phyloP scores from a whole-genome alignment of 2,888 invertebrate species.

The Hyposoter didymator region DNA sequence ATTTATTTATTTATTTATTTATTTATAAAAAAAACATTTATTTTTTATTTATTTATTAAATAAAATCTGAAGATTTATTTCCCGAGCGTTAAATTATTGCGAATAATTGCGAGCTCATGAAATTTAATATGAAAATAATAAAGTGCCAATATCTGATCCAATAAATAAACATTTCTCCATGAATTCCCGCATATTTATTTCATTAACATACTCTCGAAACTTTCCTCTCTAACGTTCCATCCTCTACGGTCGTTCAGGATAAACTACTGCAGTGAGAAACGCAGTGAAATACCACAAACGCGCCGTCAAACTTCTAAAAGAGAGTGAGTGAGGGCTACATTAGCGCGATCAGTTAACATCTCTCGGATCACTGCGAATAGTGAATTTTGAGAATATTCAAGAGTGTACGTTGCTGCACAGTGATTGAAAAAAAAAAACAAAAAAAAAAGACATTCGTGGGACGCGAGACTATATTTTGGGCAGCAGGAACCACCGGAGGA shows the following conservation, averaged over 20 bases:
- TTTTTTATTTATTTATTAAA: too few relatives aligned
- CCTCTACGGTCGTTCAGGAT: slow-evolving; percentile 36
- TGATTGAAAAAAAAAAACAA: neutral
- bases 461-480: neutral
- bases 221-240: slow-evolving; percentile 14
- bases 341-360: slow-evolving; percentile 35
- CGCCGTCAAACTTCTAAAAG: slow-evolving; percentile 32
- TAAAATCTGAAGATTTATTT: too few relatives aligned
- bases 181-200: too few relatives aligned
- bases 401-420: neutral
- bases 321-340: slow-evolving; percentile 33
- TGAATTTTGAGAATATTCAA: neutral
- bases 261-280: slow-evolving; percentile 65
- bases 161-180: too few relatives aligned
- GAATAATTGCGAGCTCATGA: neutral
- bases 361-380: slow-evolving; percentile 17
- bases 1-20: too few relatives aligned
- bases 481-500: neutral
- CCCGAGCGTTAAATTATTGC: too few relatives aligned
- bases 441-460: neutral
- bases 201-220: neutral
- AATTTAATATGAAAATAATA: neutral
- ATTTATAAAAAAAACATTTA: too few relatives aligned
- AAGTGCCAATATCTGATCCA: neutral
- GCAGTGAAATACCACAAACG: slow-evolving; percentile 59